Percentiles rank a stretch among this genome's conserved stretches.
These are phyloP conservation scores for Drosophila ezoana DNA, from an alignment of 2,888 invertebrate species.

Conservation along the genomic window DNA sequence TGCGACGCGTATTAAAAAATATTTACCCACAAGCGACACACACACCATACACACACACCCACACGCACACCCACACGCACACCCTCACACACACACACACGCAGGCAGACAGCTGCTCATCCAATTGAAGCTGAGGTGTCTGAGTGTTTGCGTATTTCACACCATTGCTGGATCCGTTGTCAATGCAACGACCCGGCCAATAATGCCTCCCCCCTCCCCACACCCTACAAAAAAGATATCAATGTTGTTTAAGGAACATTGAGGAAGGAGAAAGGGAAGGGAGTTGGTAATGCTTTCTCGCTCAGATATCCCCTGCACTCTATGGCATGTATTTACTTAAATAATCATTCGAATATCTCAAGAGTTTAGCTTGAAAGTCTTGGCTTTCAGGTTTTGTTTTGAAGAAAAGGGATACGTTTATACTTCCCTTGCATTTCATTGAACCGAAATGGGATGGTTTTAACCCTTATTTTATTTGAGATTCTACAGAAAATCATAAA, in stretches of 20 bases:
- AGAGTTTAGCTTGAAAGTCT: too few relatives aligned
- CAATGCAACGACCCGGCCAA: conserved; percentile 25
- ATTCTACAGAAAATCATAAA: too few relatives aligned
- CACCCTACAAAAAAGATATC: conserved; percentile 27
- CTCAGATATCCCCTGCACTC: too few relatives aligned
- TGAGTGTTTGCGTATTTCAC: conserved; percentile 67
- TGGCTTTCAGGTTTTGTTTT: too few relatives aligned
- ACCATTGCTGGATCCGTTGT: conserved; percentile 38
- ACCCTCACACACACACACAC: conserved; percentile 6
- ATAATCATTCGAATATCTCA: too few relatives aligned
- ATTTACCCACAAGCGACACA: conserved; percentile 67
- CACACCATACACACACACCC: conserved; percentile 25
- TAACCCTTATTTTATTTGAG: too few relatives aligned
- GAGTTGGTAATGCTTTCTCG: too few relatives aligned
- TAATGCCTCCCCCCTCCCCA: not conserved
- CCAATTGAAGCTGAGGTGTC: conserved; percentile 64
- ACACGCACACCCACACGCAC: not conserved
- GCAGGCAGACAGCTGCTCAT: conserved; percentile 42
- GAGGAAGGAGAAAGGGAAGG: not conserved
- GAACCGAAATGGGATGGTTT: too few relatives aligned
- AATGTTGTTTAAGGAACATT: conserved; percentile 10
- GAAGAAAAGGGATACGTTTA: too few relatives aligned
- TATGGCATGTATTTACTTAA: too few relatives aligned
- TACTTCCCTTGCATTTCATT: too few relatives aligned
- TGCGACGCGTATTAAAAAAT: conserved; percentile 79